phyloP scores from a whole-genome alignment of 1,140 invertebrate species.

The Babylonia areolata region DNA sequence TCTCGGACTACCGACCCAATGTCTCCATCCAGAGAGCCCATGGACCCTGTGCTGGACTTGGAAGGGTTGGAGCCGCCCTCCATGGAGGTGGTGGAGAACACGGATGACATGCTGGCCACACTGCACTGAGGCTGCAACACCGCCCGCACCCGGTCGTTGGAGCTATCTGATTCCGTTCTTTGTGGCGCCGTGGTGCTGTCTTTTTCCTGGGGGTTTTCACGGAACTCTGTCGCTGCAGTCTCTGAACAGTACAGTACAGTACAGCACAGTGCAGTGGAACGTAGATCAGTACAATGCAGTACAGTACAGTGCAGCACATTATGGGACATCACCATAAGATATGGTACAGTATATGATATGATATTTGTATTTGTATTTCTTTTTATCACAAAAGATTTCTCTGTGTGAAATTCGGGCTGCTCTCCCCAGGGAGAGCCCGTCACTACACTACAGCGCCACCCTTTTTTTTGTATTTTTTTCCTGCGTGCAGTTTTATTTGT shows the following conservation, averaged over 20 bases:
- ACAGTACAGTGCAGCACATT: no score
- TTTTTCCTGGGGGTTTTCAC: background rate
- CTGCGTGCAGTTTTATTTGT: no score
- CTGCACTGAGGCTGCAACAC: slow-evolving; percentile 26
- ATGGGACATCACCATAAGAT: no score
- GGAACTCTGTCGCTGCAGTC: background rate
- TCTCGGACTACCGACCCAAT: slow-evolving; percentile 18
- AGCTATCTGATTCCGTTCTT: background rate
- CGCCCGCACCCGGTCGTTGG: background rate
- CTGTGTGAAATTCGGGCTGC: no score
- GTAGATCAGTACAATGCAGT: background rate
- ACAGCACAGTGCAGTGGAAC: background rate
- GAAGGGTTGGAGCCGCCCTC: slow-evolving; percentile 10
- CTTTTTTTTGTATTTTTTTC: no score
- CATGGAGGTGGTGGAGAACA: slow-evolving; percentile 23
- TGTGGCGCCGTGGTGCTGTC: background rate
- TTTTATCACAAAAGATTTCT: no score
- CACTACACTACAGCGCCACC: no score
- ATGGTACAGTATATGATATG: no score
- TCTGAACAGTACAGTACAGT: background rate
- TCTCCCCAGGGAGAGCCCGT: no score
- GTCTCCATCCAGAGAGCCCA: slow-evolving; percentile 38
- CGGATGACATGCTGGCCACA: slow-evolving; percentile 33
- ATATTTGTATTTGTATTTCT: no score
- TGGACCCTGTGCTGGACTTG: slow-evolving; percentile 44